Percentiles rank a stretch among this genome's conserved stretches.
These are phyloP conservation scores for Platichthys stellatus DNA, from an alignment of 2,113 vertebrate genomes.

Conservation along the genomic window DNA sequence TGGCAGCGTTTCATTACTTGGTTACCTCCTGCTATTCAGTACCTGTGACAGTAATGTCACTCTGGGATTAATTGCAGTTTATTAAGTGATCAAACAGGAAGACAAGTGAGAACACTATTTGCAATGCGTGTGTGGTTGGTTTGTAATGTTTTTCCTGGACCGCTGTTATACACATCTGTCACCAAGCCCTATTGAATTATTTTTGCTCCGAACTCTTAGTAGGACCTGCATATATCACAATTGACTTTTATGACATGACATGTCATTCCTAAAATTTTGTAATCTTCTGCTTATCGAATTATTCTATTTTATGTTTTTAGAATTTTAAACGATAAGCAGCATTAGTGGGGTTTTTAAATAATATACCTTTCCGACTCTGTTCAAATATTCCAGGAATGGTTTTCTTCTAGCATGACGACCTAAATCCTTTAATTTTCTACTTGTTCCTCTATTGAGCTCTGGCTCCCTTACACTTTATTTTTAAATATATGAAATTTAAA, in stretches of 20 bases:
- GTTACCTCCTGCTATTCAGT: neutral
- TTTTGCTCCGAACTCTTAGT: neutral
- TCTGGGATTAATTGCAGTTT: neutral
- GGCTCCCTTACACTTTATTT: neutral
- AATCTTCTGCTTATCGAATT: neutral
- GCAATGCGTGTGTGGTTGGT: neutral
- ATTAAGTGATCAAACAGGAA: neutral
- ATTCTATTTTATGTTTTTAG: neutral
- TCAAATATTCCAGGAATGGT: neutral
- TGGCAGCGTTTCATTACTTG: neutral
- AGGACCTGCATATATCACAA: neutral
- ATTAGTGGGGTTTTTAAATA: slow-evolving; percentile 2
- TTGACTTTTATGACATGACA: neutral
- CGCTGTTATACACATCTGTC: neutral
- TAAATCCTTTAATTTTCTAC: neutral
- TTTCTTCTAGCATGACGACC: neutral
- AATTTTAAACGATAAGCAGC: neutral
- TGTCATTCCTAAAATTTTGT: neutral
- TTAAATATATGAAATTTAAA: neutral
- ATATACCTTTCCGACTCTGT: neutral
- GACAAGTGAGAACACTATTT: neutral
- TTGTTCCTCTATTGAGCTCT: neutral
- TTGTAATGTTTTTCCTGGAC: neutral
- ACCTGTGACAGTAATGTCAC: neutral
- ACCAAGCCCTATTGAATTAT: neutral